Evolutionary conservation across 2,113 vertebrate genomes (phyloP).

Genomic region (Toxotes chatareus): DNA sequence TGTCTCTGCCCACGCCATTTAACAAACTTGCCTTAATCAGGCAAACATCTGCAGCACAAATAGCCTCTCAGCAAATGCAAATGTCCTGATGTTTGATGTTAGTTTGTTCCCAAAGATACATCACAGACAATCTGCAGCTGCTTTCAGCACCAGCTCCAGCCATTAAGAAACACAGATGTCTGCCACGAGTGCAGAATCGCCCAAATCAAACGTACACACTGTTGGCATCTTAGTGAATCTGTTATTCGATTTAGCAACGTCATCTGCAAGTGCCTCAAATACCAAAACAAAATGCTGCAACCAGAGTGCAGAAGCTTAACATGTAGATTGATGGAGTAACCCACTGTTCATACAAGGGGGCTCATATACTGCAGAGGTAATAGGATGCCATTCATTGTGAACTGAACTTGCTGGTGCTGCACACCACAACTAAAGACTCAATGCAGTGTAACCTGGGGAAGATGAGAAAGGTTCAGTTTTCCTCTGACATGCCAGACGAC

Average conservation of each 20-base stretch:
- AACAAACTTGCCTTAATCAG: not conserved
- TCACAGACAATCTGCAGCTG: constrained; percentile 34
- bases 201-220: constrained; percentile 2
- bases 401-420: too few species aligned
- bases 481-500: too few species aligned
- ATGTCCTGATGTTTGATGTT: constrained; percentile 39
- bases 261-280: not conserved
- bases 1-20: not conserved
- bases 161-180: constrained; percentile 20
- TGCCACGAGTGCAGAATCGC: not conserved
- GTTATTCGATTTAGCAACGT: not conserved
- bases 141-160: constrained; percentile 12
- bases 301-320: not conserved
- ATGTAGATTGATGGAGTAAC: too few species aligned
- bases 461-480: too few species aligned
- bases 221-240: constrained; percentile 11
- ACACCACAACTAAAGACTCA: too few species aligned
- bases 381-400: too few species aligned
- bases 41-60: constrained; percentile 13
- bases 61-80: constrained; percentile 28
- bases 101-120: not conserved
- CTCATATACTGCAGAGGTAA: too few species aligned
- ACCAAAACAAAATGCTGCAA: not conserved
- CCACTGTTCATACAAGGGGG: too few species aligned
- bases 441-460: too few species aligned